Evolutionary conservation across 1,140 invertebrate genomes (phyloP).

Genomic region (Diorhabda elongata): DNA sequence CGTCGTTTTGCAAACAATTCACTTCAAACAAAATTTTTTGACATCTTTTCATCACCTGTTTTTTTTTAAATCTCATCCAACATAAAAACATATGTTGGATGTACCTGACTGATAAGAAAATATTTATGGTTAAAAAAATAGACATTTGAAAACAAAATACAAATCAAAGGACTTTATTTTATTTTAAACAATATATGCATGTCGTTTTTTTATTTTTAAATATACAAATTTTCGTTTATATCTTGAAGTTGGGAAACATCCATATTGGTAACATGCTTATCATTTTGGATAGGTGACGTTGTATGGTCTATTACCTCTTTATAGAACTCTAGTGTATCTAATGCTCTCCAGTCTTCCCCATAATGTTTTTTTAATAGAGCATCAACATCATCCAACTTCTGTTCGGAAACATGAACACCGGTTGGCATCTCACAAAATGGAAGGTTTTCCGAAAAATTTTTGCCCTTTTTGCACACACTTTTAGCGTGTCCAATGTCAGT

Average conservation of each 20-base stretch:
- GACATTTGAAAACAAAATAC: not conserved
- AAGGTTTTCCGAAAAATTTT: not conserved
- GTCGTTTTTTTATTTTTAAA: slow-evolving; percentile 24
- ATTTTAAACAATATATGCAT: slow-evolving; percentile 45
- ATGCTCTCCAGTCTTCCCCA: slow-evolving; percentile 13
- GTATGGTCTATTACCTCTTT: slow-evolving; percentile 50
- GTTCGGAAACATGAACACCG: slow-evolving; percentile 3
- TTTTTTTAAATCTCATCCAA: slow-evolving; percentile 65
- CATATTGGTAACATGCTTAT: slow-evolving; percentile 44
- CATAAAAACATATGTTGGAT: slow-evolving; percentile 43
- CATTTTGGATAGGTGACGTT: slow-evolving; percentile 53
- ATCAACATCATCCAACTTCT: slow-evolving; percentile 6
- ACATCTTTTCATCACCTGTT: not conserved
- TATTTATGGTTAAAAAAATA: too few species aligned
- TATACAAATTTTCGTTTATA: slow-evolving; percentile 39
- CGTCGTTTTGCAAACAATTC: not conserved
- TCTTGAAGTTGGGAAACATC: slow-evolving; percentile 55
- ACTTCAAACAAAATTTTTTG: not conserved
- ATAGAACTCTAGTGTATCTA: slow-evolving; percentile 31
- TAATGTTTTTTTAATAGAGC: slow-evolving; percentile 8
- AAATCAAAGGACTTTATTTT: not conserved
- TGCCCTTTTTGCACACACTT: slow-evolving; percentile 13
- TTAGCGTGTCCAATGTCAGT: slow-evolving; percentile 4
- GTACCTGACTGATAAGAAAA: slow-evolving; percentile 39
- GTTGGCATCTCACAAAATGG: not conserved